These are phyloP conservation scores for Hippocampus mohnikei DNA, from an alignment of 2,113 vertebrate genomes.

Conservation along the genomic window DNA sequence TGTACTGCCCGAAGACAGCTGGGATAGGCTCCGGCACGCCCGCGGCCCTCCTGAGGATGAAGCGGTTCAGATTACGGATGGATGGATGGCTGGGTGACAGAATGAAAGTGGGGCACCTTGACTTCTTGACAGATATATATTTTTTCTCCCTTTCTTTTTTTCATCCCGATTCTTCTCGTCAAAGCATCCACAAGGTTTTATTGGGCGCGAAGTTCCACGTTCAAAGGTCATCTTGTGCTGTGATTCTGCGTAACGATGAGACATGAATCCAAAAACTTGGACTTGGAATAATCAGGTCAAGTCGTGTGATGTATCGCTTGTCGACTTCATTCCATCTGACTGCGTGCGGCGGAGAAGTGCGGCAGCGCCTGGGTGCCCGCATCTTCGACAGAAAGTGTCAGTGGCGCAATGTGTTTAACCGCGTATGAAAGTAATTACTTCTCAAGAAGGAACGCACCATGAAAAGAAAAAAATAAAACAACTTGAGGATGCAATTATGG, in stretches of 20 bases:
- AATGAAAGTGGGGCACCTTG: too few relatives aligned
- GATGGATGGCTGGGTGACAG: too few relatives aligned
- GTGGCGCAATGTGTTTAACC: slow-evolving; percentile 59
- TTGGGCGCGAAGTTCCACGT: slow-evolving; percentile 34
- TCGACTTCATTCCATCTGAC: slow-evolving; percentile 47
- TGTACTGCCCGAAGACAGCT: too few relatives aligned
- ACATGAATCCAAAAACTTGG: slow-evolving; percentile 29
- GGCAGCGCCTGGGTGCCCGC: slow-evolving; percentile 27
- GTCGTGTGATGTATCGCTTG: slow-evolving; percentile 45
- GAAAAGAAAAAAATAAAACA: slow-evolving; percentile 34
- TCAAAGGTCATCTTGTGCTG: slow-evolving; percentile 41
- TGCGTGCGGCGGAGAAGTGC: slow-evolving; percentile 23
- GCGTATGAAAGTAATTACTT: slow-evolving; percentile 75
- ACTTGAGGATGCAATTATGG: slow-evolving; percentile 74
- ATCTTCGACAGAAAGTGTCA: slow-evolving; percentile 46
- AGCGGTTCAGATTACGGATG: too few relatives aligned
- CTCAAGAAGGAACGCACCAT: slow-evolving; percentile 63
- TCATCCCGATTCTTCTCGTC: background rate
- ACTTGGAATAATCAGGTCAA: slow-evolving; percentile 59
- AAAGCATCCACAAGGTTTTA: background rate
- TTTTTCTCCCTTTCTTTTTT: too few relatives aligned
- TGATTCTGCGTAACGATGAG: slow-evolving; percentile 40
- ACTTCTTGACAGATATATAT: too few relatives aligned
- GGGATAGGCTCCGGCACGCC: too few relatives aligned
- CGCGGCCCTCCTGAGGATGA: too few relatives aligned